A percentile compares a stretch with the other conserved stretches of the same genome.
These are phyloP conservation scores for Mycetomoellerius zeteki DNA, from an alignment of 1,140 invertebrate species.

Conservation along the genomic window DNA sequence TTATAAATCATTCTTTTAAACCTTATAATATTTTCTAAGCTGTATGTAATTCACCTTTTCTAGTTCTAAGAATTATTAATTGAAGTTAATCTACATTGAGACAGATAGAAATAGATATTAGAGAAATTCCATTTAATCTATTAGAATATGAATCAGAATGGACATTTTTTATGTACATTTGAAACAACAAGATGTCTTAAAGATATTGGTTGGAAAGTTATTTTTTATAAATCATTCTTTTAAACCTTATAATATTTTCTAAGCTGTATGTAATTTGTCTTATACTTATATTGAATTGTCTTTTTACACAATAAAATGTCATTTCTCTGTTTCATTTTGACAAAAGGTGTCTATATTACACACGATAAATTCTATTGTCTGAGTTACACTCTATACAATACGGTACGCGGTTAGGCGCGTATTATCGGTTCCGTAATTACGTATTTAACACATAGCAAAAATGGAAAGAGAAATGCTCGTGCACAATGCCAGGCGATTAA, in stretches of 20 bases:
- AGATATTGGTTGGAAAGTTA: not conserved
- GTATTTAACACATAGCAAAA: constrained; percentile 2
- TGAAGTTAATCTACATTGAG: no score
- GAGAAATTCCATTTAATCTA: constrained; percentile 4
- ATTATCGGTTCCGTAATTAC: constrained; percentile 1
- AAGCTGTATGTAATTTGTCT: not conserved
- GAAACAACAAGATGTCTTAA: not conserved
- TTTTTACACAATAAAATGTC: constrained; percentile 10
- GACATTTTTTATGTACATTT: not conserved
- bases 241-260: not conserved
- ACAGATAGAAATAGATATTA: not conserved
- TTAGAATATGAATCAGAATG: not conserved
- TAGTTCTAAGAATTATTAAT: no score
- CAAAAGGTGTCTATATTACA: not conserved
- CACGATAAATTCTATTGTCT: constrained; percentile 13
- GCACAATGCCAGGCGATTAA: constrained; percentile 23
- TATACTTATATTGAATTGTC: not conserved
- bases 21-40: not conserved
- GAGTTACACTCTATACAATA: not conserved
- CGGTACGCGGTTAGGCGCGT: not conserved
- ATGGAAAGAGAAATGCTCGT: not conserved
- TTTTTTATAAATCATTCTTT: not conserved
- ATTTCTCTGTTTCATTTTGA: not conserved
- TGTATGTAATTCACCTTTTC: not conserved
- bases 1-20: not conserved